Percentiles rank a stretch among this genome's conserved stretches.
Evolutionary conservation across 2,797 vertebrate species (phyloP).

Genomic region (Myotis myotis): DNA sequence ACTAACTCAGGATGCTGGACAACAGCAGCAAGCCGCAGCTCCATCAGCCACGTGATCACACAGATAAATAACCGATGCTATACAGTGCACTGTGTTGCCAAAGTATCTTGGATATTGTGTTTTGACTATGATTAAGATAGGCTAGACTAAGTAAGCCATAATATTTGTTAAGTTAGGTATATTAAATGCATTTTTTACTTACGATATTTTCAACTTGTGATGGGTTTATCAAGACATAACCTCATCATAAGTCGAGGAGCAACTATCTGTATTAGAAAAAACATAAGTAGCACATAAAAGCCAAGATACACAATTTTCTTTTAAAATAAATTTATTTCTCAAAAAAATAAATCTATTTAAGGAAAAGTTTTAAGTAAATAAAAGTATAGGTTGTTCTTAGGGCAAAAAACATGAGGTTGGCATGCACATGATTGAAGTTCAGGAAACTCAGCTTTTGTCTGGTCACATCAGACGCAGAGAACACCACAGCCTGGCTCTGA

Average conservation of each 20-base stretch:
- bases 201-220: not conserved
- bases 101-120: not conserved
- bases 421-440: not conserved
- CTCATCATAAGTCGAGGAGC: not conserved
- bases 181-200: not conserved
- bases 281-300: not conserved
- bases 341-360: slow-evolving; percentile 39
- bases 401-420: not conserved
- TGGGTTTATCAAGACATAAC: not conserved
- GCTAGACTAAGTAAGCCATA: not conserved
- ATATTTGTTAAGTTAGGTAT: not conserved
- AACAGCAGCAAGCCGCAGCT: not conserved
- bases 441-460: not conserved
- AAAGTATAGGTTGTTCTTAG: not conserved
- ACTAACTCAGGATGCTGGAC: not conserved
- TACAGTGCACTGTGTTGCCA: not conserved
- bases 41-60: not conserved
- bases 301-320: not conserved
- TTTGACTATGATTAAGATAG: not conserved
- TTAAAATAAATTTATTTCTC: not conserved
- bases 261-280: not conserved
- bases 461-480: not conserved
- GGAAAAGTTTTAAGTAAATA: not conserved
- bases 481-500: not conserved
- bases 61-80: not conserved